phyloP scores from a whole-genome alignment of 2,888 invertebrate species.

The Synanthedon tipuliformis region DNA sequence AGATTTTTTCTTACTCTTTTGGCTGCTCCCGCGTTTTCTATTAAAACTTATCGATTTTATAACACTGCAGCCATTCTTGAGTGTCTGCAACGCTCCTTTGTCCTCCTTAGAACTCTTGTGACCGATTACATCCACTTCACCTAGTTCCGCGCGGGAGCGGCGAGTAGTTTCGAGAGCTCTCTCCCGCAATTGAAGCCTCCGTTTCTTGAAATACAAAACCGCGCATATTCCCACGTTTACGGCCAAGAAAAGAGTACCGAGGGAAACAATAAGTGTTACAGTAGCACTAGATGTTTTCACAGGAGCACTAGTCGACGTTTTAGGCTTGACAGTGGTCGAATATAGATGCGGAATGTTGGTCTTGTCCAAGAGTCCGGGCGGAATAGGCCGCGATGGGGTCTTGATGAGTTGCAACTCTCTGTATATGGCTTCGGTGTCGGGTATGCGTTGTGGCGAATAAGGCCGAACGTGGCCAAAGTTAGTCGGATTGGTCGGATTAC shows the following conservation, averaged over 20 bases:
- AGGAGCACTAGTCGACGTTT: slow-evolving; percentile 23
- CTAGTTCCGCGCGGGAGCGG: slow-evolving; percentile 61
- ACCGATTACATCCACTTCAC: slow-evolving; percentile 60
- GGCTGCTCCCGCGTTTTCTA: slow-evolving; percentile 62
- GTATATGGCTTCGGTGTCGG: slow-evolving; percentile 41
- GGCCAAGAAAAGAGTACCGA: slow-evolving; percentile 78
- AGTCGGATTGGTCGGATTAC: slow-evolving; percentile 26
- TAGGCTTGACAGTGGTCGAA: slow-evolving; percentile 24
- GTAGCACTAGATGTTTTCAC: slow-evolving; percentile 71
- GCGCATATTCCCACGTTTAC: slow-evolving; percentile 79
- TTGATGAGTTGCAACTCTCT: slow-evolving; percentile 52
- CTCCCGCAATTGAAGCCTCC: slow-evolving; percentile 65
- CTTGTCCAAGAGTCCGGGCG: slow-evolving; percentile 44
- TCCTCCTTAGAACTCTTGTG: slow-evolving; percentile 57
- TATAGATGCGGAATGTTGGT: slow-evolving; percentile 10
- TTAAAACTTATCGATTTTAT: slow-evolving; percentile 68
- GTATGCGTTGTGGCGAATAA: slow-evolving; percentile 24
- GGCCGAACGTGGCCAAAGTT: slow-evolving; percentile 36
- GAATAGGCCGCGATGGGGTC: slow-evolving; percentile 37
- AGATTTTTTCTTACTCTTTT: slow-evolving; percentile 64
- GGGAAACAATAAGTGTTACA: slow-evolving; percentile 72
- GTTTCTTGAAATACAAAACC: slow-evolving; percentile 75
- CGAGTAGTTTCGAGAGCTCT: slow-evolving; percentile 50
- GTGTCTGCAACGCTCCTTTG: slow-evolving; percentile 47
- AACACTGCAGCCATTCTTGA: slow-evolving; percentile 70